Base-by-base conservation (phyloP, 1,140 invertebrate genomes). In the Linepithema humile region DNA sequence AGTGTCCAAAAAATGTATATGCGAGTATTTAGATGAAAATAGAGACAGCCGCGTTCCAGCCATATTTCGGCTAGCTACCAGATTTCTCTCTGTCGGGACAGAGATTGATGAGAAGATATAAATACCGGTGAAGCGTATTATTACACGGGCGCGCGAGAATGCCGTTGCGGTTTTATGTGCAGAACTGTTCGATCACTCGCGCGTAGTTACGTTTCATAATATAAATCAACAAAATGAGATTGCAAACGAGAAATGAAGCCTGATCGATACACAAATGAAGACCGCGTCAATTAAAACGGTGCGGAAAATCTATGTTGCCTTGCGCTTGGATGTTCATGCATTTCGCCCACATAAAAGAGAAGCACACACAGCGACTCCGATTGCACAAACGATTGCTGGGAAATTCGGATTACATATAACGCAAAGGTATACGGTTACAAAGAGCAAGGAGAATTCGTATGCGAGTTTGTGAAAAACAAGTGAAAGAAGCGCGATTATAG, bases 41-140 rank as follows among this genome's bases (percentile, higher is more conserved):
- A 40, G 64, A 29, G 40, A 10, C 32, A 29, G 32, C 45, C 15
- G 38, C 57, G 45, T 78, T 65, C 40, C 40, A 17, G 23, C 6
- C 32, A 62, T 75, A 75, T 75, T 75, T 75, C 29, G 55, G 55
- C 17, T 15, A 38, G 17, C 26, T 40, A 77, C 43, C n/a, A 45
- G 62, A 78, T 69, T 69, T 78, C n/a, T n/a, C n/a, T n/a, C 64
- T 69, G 45, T 55, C 26, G 45, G 20, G 62, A 78, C 75, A 26
- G 75, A 78, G 62, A 78, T 78, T 78, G 75, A 78, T 69, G 62
- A 69, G 75, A 67, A 62, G 64, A 78, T 78, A 78, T 69, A 78
- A 78, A 78, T 78, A 78, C 62, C 48, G 23, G 17, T 17, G 75
- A 69, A 55, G 62, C 62, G 64, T 78, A 78, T 53, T 78, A 78